Evolutionary conservation across 2,113 vertebrate species (phyloP).

Genomic region (Setophaga coronata): DNA sequence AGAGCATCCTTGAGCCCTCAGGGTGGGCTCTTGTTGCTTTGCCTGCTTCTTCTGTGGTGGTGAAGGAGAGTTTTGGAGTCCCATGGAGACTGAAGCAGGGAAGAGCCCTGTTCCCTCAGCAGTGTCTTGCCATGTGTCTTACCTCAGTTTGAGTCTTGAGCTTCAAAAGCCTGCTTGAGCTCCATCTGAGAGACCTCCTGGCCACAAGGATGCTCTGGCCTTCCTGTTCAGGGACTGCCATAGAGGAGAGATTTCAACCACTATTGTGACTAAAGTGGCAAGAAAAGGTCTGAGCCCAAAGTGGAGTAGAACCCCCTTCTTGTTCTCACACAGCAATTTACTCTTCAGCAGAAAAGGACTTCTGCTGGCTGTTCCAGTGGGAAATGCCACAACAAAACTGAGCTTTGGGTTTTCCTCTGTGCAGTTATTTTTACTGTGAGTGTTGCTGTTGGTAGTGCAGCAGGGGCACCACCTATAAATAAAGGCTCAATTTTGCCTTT

Average conservation of each 20-base stretch:
- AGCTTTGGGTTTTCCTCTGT: neutral
- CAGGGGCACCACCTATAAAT: fast-evolving
- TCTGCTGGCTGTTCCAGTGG: neutral
- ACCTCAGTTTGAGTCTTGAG: neutral
- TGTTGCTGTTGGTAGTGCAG: neutral
- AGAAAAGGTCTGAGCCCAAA: neutral
- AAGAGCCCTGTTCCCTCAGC: neutral
- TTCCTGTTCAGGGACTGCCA: neutral
- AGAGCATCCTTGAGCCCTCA: neutral
- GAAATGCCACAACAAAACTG: neutral
- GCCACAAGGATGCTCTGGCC: neutral
- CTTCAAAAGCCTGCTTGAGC: neutral
- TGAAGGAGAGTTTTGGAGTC: neutral
- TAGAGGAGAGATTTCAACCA: neutral
- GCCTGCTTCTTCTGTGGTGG: neutral
- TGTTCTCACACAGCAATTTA: neutral
- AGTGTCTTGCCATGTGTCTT: neutral
- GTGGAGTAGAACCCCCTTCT: neutral
- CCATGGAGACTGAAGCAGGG: neutral
- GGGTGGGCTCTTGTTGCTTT: neutral
- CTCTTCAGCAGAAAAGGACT: neutral
- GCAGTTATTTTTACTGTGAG: neutral
- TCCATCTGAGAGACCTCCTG: neutral
- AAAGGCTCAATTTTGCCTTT: neutral
- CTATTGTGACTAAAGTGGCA: neutral